Evolutionary conservation across 2,113 vertebrate species (phyloP).

Genomic region (Coptodon bakossiorum): DNA sequence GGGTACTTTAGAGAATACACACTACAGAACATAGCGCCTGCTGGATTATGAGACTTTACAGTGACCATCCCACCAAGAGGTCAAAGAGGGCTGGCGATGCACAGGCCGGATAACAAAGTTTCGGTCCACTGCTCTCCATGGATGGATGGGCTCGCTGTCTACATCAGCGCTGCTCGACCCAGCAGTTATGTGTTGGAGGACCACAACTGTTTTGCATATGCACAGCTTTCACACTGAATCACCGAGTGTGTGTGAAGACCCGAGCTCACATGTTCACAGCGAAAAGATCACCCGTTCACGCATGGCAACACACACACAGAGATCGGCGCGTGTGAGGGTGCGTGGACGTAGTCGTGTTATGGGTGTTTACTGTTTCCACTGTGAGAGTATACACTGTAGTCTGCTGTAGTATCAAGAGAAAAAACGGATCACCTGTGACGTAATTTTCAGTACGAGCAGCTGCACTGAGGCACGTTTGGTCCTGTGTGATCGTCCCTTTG

Average conservation of each 20-base stretch:
- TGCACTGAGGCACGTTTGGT: not conserved
- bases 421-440: not conserved
- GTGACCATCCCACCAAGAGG: not conserved
- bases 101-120: not conserved
- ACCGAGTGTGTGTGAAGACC: not conserved
- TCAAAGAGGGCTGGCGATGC: not conserved
- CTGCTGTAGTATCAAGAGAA: not conserved
- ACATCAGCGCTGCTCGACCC: not conserved
- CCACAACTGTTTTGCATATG: not conserved
- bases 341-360: not conserved
- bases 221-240: not conserved
- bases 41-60: not conserved
- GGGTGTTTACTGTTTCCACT: not conserved
- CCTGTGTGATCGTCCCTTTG: not conserved
- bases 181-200: not conserved
- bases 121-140: not conserved
- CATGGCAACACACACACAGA: not conserved
- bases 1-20: not conserved
- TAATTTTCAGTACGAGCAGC: not conserved
- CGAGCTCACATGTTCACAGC: not conserved
- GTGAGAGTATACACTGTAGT: not conserved
- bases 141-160: not conserved
- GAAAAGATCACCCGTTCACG: not conserved
- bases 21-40: not conserved
- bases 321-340: rapidly evolving